phyloP scores from a whole-genome alignment of 2,888 invertebrate species.

The Parasteatoda lunata region DNA sequence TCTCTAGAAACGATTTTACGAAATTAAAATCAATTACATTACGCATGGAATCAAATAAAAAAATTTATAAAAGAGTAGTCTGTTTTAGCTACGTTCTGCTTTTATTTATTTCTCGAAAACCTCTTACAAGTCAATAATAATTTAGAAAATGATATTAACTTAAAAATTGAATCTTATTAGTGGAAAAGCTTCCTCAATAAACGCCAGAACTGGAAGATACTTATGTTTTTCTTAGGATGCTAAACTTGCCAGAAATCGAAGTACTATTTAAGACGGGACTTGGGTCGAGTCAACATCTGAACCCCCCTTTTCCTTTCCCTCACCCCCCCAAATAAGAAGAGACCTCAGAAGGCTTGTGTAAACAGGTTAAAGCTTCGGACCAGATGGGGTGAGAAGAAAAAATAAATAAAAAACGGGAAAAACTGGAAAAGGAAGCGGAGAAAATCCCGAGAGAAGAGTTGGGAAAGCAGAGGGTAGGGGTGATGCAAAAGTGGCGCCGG shows the following conservation, averaged over 20 bases:
- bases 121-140: not conserved
- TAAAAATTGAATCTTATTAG: constrained; percentile 58
- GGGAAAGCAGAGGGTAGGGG: not conserved
- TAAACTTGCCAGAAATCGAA: constrained; percentile 43
- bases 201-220: not conserved
- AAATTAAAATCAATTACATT: no score
- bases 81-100: no score
- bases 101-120: no score
- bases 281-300: constrained; percentile 44
- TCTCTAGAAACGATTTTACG: no score
- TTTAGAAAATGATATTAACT: constrained; percentile 6
- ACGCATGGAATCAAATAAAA: no score
- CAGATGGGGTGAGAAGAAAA: constrained; percentile 52
- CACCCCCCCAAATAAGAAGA: constrained; percentile 19
- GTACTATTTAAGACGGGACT: constrained; percentile 48
- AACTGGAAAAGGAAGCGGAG: constrained; percentile 1
- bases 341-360: constrained; percentile 45
- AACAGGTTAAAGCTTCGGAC: constrained; percentile 53
- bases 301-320: not conserved
- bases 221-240: constrained; percentile 38
- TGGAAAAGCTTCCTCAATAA: not conserved
- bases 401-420: constrained; percentile 11
- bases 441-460: constrained; percentile 1
- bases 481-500: constrained; percentile 46
- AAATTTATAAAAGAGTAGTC: no score